Evolutionary conservation across 2,113 vertebrate species (phyloP).

Genomic region (Pelobates fuscus): DNA sequence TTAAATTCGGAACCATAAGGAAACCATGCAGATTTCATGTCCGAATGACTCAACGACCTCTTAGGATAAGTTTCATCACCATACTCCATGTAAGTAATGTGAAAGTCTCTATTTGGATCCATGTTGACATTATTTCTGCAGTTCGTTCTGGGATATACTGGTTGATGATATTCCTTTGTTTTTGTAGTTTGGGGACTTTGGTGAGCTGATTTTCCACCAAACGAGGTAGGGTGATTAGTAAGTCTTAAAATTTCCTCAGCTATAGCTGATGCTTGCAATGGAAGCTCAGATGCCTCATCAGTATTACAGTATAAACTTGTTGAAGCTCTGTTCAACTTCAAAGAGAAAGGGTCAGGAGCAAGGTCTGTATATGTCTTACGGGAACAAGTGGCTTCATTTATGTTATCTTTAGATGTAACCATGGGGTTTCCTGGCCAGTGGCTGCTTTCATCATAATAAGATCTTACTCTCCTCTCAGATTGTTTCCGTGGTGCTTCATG

Average conservation of each 20-base stretch:
- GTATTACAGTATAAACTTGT: conserved; percentile 70
- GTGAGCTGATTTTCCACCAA: conserved; percentile 56
- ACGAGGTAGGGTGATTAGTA: conserved; percentile 13
- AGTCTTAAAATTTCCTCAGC: conserved; percentile 59
- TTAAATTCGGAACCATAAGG: conserved; percentile 82
- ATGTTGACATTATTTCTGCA: conserved; percentile 51
- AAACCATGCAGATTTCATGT: conserved; percentile 81
- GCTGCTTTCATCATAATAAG: conserved; percentile 68
- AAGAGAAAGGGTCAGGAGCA: conserved; percentile 70
- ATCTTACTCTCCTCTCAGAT: conserved; percentile 63
- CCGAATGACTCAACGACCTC: conserved; percentile 81
- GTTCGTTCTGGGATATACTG: conserved; percentile 28
- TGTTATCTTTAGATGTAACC: conserved; percentile 70
- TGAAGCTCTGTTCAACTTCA: conserved; percentile 55
- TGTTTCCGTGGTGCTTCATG: conserved; percentile 59
- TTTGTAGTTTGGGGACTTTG: conserved; percentile 32
- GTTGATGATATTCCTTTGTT: conserved; percentile 50
- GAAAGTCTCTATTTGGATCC: conserved; percentile 57
- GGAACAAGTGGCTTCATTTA: conserved; percentile 57
- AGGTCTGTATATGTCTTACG: conserved; percentile 64
- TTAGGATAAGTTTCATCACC: conserved; percentile 79
- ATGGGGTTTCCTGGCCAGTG: conserved; percentile 60
- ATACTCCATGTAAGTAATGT: conserved; percentile 9
- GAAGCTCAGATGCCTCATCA: conserved; percentile 66
- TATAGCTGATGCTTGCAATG: conserved; percentile 28